phyloP scores from a whole-genome alignment of 2,797 vertebrate species.

The Oreonectes daqikongensis region DNA sequence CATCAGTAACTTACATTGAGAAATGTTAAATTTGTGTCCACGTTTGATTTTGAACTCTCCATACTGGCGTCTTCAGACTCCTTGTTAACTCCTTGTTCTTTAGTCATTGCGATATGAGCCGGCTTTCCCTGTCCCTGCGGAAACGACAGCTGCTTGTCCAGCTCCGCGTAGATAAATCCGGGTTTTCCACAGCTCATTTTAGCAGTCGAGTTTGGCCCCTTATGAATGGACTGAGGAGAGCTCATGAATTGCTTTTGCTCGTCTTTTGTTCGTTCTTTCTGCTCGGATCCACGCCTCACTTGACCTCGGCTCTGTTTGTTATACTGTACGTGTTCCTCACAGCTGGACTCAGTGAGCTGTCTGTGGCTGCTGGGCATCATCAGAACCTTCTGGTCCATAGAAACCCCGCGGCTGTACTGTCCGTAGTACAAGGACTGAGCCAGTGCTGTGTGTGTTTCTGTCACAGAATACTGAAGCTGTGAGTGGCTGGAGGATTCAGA shows the following conservation, averaged over 20 bases:
- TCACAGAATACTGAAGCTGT: conserved; percentile 90
- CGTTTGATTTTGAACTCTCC: conserved; percentile 90
- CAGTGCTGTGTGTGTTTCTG: conserved; percentile 93
- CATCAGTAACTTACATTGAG: conserved; percentile 90
- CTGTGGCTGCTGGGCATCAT: conserved; percentile 87
- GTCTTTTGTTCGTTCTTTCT: conserved; percentile 83
- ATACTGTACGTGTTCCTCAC: conserved; percentile 84
- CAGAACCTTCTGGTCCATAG: conserved; percentile 95
- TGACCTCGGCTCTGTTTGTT: conserved; percentile 84
- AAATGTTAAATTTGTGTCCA: conserved; percentile 96
- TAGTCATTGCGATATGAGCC: conserved; percentile 81
- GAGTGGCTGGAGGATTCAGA: conserved; percentile 65
- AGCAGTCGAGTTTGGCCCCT: conserved; percentile 80
- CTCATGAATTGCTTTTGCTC: conserved; percentile 84
- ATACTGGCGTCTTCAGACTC: conserved; percentile 96
- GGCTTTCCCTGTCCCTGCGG: conserved; percentile 82
- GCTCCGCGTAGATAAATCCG: conserved; percentile 86
- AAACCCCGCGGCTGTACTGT: conserved; percentile 94
- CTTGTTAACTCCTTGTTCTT: conserved; percentile 92
- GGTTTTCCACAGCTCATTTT: conserved; percentile 88
- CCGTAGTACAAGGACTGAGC: conserved; percentile 98
- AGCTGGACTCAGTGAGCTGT: conserved; percentile 86
- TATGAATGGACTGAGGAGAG: conserved; percentile 84
- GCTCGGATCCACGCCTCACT: conserved; percentile 77
- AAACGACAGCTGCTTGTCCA: conserved; percentile 84